Evolutionary conservation across 2,113 vertebrate genomes (phyloP).

Genomic region (Marcusenius ussheri): DNA sequence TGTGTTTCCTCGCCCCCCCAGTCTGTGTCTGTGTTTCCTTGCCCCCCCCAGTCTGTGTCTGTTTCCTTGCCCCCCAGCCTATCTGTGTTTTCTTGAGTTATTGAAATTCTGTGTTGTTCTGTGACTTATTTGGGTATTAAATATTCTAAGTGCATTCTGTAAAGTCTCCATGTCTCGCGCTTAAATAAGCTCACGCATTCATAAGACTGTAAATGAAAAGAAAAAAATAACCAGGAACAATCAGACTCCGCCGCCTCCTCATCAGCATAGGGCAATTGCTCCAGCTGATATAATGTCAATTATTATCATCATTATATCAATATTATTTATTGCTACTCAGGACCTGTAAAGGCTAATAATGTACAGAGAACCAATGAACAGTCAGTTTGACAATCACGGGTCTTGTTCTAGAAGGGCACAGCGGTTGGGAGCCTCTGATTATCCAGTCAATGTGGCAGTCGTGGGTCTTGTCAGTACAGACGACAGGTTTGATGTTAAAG

Average conservation of each 20-base stretch:
- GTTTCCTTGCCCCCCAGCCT: too few relatives aligned
- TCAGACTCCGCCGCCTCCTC: not conserved
- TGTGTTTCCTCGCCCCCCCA: not conserved
- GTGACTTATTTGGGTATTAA: not conserved
- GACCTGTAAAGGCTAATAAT: not conserved
- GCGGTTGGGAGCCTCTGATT: not conserved
- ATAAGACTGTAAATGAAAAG: not conserved
- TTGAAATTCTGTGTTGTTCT: not conserved
- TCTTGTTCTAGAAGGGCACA: not conserved
- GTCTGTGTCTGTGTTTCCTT: not conserved
- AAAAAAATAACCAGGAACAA: not conserved
- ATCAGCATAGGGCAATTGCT: not conserved
- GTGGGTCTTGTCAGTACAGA: not conserved
- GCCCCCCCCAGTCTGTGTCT: too few relatives aligned
- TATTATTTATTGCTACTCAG: slow-evolving; percentile 16
- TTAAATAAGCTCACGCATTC: not conserved
- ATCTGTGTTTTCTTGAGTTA: not conserved
- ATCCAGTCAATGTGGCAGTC: not conserved
- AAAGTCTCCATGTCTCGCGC: not conserved
- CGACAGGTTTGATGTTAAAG: not conserved
- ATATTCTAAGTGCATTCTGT: not conserved
- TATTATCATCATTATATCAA: slow-evolving; percentile 34
- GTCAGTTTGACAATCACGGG: not conserved
- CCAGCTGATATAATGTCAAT: slow-evolving; percentile 38
- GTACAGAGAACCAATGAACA: not conserved